A percentile compares a stretch with the other conserved stretches of the same genome.
phyloP scores from a whole-genome alignment of 2,888 invertebrate genomes.

The Papilio gigon region DNA sequence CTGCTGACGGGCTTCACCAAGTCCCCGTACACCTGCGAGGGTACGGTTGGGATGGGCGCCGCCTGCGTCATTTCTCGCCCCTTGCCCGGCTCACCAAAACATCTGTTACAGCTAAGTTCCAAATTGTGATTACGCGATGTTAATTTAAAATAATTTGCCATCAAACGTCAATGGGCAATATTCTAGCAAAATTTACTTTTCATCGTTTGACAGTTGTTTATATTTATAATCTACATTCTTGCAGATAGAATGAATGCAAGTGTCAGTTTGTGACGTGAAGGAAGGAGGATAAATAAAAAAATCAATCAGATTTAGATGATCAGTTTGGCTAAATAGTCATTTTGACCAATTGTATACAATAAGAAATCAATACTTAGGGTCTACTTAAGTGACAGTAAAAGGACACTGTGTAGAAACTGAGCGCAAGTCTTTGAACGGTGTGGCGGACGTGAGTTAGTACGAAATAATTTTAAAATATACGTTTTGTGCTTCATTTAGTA shows the following conservation, averaged over 20 bases:
- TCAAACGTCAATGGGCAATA: constrained; percentile 5
- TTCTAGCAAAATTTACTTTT: constrained; percentile 30
- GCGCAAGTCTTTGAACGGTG: too few relatives aligned
- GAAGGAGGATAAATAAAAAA: too few relatives aligned
- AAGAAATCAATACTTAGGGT: too few relatives aligned
- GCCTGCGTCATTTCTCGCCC: constrained; percentile 50
- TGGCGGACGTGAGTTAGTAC: too few relatives aligned
- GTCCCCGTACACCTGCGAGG: constrained; percentile 46
- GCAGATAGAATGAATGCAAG: background rate
- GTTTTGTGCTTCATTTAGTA: too few relatives aligned
- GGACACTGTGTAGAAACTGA: too few relatives aligned
- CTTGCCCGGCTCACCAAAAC: constrained; percentile 17
- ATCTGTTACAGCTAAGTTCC: constrained; percentile 9
- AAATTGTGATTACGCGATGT: background rate
- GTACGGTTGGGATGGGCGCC: constrained; percentile 53
- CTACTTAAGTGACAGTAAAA: too few relatives aligned
- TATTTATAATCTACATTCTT: background rate
- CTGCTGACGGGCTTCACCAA: constrained; percentile 43
- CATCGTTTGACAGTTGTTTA: background rate
- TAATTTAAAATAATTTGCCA: constrained; percentile 24
- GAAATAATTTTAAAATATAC: too few relatives aligned
- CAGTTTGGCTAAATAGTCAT: too few relatives aligned
- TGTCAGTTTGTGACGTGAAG: background rate
- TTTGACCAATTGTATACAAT: too few relatives aligned
- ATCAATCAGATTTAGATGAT: too few relatives aligned